Percentiles rank a stretch among this genome's conserved stretches.
Conservation (phyloP, 2,797 vertebrate species). For the Falco naumanni region DNA sequence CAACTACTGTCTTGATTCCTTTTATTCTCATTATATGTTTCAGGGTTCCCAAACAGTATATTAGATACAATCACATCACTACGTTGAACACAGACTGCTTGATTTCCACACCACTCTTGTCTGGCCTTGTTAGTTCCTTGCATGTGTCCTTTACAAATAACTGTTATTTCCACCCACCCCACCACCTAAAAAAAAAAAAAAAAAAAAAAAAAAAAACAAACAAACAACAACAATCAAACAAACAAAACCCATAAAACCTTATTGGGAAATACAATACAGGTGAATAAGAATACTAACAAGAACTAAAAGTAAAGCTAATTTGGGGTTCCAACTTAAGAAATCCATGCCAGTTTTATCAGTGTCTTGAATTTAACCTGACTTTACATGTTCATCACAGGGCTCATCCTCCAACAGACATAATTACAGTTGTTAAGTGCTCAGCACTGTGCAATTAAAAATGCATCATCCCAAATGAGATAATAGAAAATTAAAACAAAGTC, state of each 20-base stretch:
- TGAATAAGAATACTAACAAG: not conserved
- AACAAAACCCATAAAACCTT: no score
- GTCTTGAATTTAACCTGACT: not conserved
- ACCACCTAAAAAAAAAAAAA: not conserved
- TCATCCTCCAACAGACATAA: not conserved
- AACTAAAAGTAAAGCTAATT: not conserved
- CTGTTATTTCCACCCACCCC: fast-evolving
- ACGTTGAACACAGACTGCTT: not conserved
- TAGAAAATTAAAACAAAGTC: not conserved
- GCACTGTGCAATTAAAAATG: not conserved
- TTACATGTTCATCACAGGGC: not conserved
- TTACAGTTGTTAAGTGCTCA: not conserved
- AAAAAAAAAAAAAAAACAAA: not conserved
- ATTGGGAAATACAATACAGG: not conserved
- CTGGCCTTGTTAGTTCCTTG: not conserved
- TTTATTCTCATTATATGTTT: not conserved
- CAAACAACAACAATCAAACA: no score
- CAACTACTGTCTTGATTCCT: not conserved
- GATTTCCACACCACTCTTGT: not conserved
- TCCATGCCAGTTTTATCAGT: not conserved
- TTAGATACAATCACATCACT: not conserved
- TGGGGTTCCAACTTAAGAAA: not conserved
- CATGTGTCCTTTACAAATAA: not conserved
- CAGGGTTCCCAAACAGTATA: not conserved
- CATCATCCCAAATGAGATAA: not conserved